These are phyloP conservation scores for Nomada ruficornis DNA, from an alignment of 2,888 invertebrate genomes.

Conservation along the genomic window DNA sequence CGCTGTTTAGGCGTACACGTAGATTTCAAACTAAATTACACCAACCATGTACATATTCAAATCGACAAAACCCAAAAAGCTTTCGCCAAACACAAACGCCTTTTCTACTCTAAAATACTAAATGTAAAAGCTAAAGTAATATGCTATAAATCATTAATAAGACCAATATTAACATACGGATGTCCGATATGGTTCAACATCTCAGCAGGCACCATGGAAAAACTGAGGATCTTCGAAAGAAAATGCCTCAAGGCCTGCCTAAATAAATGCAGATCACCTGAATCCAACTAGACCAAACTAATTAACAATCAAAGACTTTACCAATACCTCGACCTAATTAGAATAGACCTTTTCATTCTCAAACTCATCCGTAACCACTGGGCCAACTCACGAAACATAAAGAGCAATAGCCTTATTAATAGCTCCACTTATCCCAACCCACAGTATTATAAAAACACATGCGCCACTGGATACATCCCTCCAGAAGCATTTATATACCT, in stretches of 20 bases:
- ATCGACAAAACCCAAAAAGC: not conserved
- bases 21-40: not conserved
- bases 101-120: too few species aligned
- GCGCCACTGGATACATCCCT: not conserved
- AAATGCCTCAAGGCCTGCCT: not conserved
- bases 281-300: slow-evolving; percentile 1
- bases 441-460: not conserved
- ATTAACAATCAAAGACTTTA: not conserved
- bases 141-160: too few species aligned
- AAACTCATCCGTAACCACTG: slow-evolving; percentile 1
- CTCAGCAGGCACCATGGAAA: too few species aligned
- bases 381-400: not conserved
- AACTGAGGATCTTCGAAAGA: too few species aligned
- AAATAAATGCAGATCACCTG: not conserved
- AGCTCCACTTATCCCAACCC: not conserved
- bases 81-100: too few species aligned
- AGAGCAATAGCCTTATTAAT: not conserved
- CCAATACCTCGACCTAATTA: too few species aligned
- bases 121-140: too few species aligned
- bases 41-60: not conserved
- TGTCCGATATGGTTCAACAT: too few species aligned
- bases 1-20: not conserved
- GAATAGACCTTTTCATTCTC: too few species aligned
- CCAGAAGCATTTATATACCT: slow-evolving; percentile 3
- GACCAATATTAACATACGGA: too few species aligned